Conservation (phyloP, 2,113 vertebrate genomes). For the Vidua chalybeata region DNA sequence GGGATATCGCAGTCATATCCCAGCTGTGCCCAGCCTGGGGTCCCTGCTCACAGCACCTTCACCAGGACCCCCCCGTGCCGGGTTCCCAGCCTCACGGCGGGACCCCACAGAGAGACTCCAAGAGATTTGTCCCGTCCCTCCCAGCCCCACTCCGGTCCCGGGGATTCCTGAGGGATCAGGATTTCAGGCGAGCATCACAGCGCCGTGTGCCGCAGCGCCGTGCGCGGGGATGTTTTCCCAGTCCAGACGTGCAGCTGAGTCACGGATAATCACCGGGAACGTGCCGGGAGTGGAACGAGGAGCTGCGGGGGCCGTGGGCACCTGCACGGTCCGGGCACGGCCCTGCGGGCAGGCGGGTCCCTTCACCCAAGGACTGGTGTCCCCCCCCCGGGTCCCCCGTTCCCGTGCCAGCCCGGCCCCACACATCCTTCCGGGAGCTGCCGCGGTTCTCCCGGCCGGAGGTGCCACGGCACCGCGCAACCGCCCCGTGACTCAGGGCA, state of each 20-base stretch:
- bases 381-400: not conserved
- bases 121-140: rapidly evolving
- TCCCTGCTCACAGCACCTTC: not conserved
- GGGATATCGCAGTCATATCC: not conserved
- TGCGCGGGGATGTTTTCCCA: conserved; percentile 15
- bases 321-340: not conserved
- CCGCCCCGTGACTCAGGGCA: not conserved
- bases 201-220: not conserved
- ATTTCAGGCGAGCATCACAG: not conserved
- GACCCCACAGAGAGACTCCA: not conserved
- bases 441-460: not conserved
- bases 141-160: not conserved
- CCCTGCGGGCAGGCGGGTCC: not conserved
- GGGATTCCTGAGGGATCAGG: not conserved
- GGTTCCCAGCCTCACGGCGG: not conserved
- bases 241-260: conserved; percentile 53
- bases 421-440: not conserved
- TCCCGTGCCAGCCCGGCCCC: not conserved
- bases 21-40: not conserved
- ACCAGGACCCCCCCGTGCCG: not conserved
- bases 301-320: not conserved
- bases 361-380: rapidly evolving
- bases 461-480: not conserved
- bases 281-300: not conserved
- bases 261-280: conserved; percentile 45